Evolutionary conservation across 2,797 vertebrate genomes (phyloP).

Genomic region (Platalea minor): DNA sequence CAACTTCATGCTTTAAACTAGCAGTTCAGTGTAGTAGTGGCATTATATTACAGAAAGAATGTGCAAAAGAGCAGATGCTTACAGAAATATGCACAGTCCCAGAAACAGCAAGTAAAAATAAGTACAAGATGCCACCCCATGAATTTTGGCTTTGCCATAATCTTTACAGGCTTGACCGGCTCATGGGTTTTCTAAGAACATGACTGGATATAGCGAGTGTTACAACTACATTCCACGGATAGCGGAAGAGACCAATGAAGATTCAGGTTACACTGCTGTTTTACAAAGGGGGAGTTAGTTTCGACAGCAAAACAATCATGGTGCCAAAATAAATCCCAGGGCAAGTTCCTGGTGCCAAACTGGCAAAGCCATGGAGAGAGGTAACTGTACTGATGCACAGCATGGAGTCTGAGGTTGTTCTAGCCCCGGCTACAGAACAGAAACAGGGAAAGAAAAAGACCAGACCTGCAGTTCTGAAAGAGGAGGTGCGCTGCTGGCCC

Average conservation of each 20-base stretch:
- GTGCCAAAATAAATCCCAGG: not conserved
- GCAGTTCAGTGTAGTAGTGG: not conserved
- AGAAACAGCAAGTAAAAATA: not conserved
- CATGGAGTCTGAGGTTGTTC: not conserved
- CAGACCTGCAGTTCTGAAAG: slow-evolving; percentile 94
- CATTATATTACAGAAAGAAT: not conserved
- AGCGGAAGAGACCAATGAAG: not conserved
- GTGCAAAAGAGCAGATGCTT: not conserved
- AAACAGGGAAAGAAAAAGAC: slow-evolving; percentile 73
- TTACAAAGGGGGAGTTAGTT: not conserved
- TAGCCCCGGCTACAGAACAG: slow-evolving; percentile 28
- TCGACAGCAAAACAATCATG: not conserved
- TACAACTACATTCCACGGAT: not conserved
- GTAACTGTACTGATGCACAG: not conserved
- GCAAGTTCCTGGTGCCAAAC: not conserved
- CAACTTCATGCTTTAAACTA: not conserved
- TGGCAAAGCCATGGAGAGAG: not conserved
- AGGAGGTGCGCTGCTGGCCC: slow-evolving; percentile 93
- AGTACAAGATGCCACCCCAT: not conserved
- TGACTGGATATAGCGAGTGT: not conserved
- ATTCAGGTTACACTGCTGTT: not conserved
- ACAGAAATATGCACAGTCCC: not conserved
- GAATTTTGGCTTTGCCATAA: not conserved
- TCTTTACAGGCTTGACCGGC: not conserved
- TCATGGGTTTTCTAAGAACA: not conserved